Evolutionary conservation across 2,797 vertebrate species (phyloP).

Genomic region (Anas capensis): DNA sequence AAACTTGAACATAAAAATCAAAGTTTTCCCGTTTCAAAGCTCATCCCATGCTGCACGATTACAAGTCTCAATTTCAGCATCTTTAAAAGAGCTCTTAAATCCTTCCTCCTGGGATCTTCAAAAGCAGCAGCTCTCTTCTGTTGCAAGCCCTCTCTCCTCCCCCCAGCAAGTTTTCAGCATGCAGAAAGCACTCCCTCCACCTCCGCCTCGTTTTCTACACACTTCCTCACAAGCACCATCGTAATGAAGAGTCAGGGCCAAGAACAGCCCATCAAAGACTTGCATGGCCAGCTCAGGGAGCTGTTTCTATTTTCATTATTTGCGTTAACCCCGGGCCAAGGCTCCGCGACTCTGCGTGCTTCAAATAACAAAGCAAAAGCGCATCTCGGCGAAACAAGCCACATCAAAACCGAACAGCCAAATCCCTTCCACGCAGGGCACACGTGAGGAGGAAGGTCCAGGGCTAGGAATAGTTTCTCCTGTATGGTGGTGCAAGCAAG

Average conservation of each 20-base stretch:
- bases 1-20: slow-evolving; percentile 35
- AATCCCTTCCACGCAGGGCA: not conserved
- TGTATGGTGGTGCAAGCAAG: not conserved
- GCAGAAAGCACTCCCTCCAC: not conserved
- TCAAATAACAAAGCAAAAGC: not conserved
- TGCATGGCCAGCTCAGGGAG: not conserved
- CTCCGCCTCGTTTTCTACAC: not conserved
- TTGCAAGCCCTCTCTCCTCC: not conserved
- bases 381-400: not conserved
- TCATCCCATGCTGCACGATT: not conserved
- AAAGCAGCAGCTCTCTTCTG: not conserved
- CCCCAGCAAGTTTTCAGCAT: not conserved
- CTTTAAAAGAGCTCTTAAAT: slow-evolving; percentile 9
- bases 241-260: not conserved
- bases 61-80: slow-evolving; percentile 5
- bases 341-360: not conserved
- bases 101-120: slow-evolving; percentile 15
- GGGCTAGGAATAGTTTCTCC: not conserved
- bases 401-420: not conserved
- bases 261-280: not conserved
- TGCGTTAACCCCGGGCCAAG: not conserved
- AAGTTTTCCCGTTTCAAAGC: slow-evolving; percentile 35
- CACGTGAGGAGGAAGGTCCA: not conserved
- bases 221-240: not conserved
- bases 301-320: not conserved